These are phyloP conservation scores for Lissonota sp. DNA, from an alignment of 2,888 invertebrate species.

Conservation along the genomic window DNA sequence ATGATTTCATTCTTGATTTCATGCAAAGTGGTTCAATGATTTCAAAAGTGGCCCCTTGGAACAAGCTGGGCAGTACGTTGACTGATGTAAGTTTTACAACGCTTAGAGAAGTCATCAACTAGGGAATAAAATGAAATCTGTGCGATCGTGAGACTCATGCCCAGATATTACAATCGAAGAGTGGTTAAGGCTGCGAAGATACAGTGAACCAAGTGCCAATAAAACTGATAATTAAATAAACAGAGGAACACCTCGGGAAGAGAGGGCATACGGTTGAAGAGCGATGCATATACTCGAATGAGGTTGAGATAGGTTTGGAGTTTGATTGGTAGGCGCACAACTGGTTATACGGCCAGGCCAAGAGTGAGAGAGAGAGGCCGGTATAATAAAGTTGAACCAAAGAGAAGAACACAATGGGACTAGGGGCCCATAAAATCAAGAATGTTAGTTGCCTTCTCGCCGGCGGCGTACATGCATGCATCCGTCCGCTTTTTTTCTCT, in stretches of 20 bases:
- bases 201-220: slow-evolving; percentile 61
- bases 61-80: background rate
- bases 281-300: slow-evolving; percentile 49
- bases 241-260: slow-evolving; percentile 62
- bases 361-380: slow-evolving; percentile 40
- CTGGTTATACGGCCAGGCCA: slow-evolving; percentile 68
- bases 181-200: slow-evolving; percentile 47
- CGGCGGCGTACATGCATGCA: slow-evolving; percentile 68
- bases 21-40: no score
- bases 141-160: slow-evolving; percentile 35
- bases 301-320: slow-evolving; percentile 66
- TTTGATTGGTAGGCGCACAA: slow-evolving; percentile 72
- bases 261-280: slow-evolving; percentile 44
- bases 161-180: slow-evolving; percentile 56
- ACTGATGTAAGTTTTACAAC: slow-evolving; percentile 4
- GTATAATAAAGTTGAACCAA: slow-evolving; percentile 71
- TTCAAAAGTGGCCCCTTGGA: no score
- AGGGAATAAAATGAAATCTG: slow-evolving; percentile 43
- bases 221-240: slow-evolving; percentile 72
- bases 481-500: slow-evolving; percentile 49
- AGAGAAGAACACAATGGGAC: slow-evolving; percentile 71
- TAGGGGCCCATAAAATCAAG: slow-evolving; percentile 74
- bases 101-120: slow-evolving; percentile 22
- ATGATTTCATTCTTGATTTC: no score
- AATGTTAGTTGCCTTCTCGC: slow-evolving; percentile 74